A percentile compares a stretch with the other conserved stretches of the same genome.
Evolutionary conservation across 2,113 vertebrate species (phyloP).

Genomic region (Arenaria interpres): DNA sequence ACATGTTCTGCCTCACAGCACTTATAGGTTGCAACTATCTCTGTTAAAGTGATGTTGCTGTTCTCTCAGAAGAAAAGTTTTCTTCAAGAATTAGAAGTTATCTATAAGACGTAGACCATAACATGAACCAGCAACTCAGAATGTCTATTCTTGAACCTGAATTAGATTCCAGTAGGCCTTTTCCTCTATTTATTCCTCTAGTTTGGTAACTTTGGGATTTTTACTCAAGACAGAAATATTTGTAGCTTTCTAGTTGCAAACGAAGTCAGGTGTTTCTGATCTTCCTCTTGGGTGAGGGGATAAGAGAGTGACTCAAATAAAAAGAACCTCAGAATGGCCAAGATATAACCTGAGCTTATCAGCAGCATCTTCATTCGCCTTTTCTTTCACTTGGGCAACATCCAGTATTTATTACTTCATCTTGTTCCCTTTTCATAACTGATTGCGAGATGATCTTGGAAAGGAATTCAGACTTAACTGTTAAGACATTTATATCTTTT

Average conservation of each 20-base stretch:
- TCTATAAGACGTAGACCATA: background rate
- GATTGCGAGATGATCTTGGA: background rate
- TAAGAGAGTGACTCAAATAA: background rate
- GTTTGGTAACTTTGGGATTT: background rate
- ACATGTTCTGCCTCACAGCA: background rate
- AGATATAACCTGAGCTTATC: background rate
- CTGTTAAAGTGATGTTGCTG: background rate
- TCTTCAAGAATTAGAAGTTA: background rate
- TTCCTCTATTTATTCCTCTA: background rate
- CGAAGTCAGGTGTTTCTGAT: background rate
- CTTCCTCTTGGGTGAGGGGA: background rate
- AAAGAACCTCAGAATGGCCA: background rate
- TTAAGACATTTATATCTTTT: background rate
- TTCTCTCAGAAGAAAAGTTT: background rate
- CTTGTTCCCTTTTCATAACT: background rate
- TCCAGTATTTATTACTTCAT: background rate
- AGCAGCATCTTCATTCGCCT: background rate
- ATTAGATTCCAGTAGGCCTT: background rate
- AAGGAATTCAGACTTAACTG: background rate
- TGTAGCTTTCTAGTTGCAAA: background rate
- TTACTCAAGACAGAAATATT: background rate
- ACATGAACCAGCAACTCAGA: background rate
- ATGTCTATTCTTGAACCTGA: background rate
- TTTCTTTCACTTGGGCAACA: background rate
- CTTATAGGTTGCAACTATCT: background rate